Conservation (phyloP, 2,113 vertebrate species). For the Cichladusa arquata region DNA sequence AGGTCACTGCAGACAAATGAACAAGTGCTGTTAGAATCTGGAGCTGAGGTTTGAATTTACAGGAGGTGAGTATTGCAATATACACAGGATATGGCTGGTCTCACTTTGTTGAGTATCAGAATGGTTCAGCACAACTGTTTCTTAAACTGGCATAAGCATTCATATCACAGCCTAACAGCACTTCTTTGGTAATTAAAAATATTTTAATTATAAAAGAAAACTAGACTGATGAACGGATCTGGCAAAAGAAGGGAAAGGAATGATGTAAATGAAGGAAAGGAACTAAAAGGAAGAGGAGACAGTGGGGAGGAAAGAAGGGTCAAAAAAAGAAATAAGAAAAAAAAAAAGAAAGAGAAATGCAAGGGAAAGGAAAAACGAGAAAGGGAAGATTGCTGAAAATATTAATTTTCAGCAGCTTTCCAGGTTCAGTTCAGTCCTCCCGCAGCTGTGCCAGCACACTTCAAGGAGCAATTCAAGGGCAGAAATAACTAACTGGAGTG, state of each 20-base stretch:
- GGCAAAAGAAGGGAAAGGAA: not conserved
- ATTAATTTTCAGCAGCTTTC: not conserved
- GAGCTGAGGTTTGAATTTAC: not conserved
- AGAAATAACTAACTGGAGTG: not conserved
- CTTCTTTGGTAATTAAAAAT: not conserved
- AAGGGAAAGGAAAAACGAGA: not conserved
- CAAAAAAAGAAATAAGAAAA: not conserved
- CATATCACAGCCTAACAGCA: not conserved
- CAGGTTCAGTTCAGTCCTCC: not conserved
- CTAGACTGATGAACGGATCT: not conserved
- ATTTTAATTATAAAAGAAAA: not conserved
- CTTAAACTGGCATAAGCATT: not conserved
- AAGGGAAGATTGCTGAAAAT: not conserved
- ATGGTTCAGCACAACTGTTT: not conserved
- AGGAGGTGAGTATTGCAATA: not conserved
- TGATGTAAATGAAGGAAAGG: not conserved
- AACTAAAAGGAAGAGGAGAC: not conserved
- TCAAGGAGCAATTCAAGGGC: not conserved
- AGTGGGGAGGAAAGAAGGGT: accelerated
- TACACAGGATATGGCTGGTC: not conserved
- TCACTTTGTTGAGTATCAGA: not conserved
- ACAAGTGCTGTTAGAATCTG: not conserved
- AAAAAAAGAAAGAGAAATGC: too few relatives aligned
- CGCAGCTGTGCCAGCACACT: not conserved
- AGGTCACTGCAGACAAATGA: not conserved